These are phyloP conservation scores for Eupithecia dodoneata DNA, from an alignment of 2,888 invertebrate genomes.

Conservation along the genomic window DNA sequence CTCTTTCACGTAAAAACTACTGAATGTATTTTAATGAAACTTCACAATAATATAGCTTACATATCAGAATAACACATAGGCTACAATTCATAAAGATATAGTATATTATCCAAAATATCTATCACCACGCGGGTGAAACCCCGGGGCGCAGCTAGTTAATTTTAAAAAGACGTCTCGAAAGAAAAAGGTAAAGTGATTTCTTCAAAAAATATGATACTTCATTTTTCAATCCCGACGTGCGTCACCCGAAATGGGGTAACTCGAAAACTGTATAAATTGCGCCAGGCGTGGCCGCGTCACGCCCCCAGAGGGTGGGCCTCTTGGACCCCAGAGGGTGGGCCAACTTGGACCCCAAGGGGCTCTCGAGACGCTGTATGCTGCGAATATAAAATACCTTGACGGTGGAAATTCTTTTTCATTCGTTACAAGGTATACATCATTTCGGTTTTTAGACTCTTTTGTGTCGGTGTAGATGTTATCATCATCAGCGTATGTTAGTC, in stretches of 20 bases:
- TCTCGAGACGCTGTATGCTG: slow-evolving; percentile 34
- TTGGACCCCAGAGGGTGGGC: neutral
- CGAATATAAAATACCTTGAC: slow-evolving; percentile 37
- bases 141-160: no score
- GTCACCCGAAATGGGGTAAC: slow-evolving; percentile 47
- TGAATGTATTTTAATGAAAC: no score
- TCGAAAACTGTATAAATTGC: slow-evolving; percentile 52
- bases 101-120: no score
- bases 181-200: slow-evolving; percentile 10
- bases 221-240: slow-evolving; percentile 43
- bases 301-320: slow-evolving; percentile 41
- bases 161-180: neutral
- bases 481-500: no score
- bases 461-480: neutral
- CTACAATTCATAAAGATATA: no score
- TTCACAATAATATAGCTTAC: no score
- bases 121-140: no score
- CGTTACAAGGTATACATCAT: slow-evolving; percentile 4
- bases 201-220: slow-evolving; percentile 4
- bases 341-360: slow-evolving; percentile 28
- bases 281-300: slow-evolving; percentile 50
- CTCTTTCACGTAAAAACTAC: no score
- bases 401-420: slow-evolving; percentile 14
- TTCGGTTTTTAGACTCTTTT: neutral
- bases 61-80: no score